Conservation (phyloP, 2,797 vertebrate species). For the Girardinus metallicus region DNA sequence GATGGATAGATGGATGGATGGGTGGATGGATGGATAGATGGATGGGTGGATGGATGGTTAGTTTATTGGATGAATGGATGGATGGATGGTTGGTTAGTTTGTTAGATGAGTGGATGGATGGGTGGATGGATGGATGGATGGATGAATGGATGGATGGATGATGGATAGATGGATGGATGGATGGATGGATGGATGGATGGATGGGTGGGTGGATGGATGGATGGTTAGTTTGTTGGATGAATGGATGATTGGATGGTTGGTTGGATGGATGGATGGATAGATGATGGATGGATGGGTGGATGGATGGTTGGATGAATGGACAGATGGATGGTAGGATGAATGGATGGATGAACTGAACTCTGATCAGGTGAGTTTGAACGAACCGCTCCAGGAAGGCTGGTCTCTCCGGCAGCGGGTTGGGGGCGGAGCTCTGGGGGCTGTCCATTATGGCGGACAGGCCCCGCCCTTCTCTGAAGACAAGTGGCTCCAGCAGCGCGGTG, state of each 20-base stretch:
- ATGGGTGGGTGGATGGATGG: too few relatives aligned
- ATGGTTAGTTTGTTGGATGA: too few relatives aligned
- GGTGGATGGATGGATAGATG: background rate
- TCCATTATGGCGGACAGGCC: constrained; percentile 74
- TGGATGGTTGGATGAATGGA: too few relatives aligned
- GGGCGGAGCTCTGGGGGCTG: constrained; percentile 80
- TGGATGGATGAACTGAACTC: background rate
- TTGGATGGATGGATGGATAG: too few relatives aligned
- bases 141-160: background rate
- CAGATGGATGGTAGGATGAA: too few relatives aligned
- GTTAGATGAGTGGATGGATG: background rate
- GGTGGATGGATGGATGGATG: background rate
- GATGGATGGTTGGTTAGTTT: too few relatives aligned
- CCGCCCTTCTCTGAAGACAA: constrained; percentile 79
- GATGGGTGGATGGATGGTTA: background rate
- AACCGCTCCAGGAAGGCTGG: constrained; percentile 90
- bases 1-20: too few relatives aligned
- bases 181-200: too few relatives aligned
- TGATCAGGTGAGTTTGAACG: background rate
- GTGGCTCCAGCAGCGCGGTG: constrained; percentile 80
- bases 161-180: too few relatives aligned
- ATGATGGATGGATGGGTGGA: too few relatives aligned
- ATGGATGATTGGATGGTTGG: too few relatives aligned
- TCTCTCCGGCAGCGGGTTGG: constrained; percentile 89
- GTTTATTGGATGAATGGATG: background rate